A percentile compares a stretch with the other conserved stretches of the same genome.
These are phyloP conservation scores for Aphodius sticticus DNA, from an alignment of 2,888 invertebrate species.

Conservation along the genomic window DNA sequence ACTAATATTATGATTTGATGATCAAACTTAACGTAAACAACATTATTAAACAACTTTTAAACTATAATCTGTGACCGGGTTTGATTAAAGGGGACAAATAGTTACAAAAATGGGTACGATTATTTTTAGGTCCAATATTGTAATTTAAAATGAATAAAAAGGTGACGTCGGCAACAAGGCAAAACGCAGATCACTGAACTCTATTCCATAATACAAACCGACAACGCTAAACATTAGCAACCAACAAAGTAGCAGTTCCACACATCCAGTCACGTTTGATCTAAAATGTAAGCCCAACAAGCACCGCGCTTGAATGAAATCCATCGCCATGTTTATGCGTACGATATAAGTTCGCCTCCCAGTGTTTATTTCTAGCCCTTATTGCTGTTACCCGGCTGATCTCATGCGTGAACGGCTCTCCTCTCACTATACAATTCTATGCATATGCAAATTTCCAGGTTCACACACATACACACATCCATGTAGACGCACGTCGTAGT, in stretches of 20 bases:
- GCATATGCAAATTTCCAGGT: constrained; percentile 45
- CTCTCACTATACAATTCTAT: constrained; percentile 32
- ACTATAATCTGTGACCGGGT: no score
- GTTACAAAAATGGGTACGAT: no score
- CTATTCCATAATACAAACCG: not conserved
- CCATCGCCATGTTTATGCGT: not conserved
- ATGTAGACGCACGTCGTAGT: constrained; percentile 35
- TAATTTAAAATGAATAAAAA: not conserved
- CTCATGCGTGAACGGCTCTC: constrained; percentile 43
- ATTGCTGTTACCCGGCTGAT: constrained; percentile 4
- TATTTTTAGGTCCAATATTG: no score
- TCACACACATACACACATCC: not conserved
- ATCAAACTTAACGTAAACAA: not conserved
- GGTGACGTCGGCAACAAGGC: not conserved
- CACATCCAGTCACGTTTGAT: not conserved
- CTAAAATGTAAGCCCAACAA: not conserved
- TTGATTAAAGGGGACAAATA: no score
- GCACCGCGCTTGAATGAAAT: not conserved
- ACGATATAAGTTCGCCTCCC: not conserved
- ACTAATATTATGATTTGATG: no score
- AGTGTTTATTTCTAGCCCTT: not conserved
- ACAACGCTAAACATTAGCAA: not conserved
- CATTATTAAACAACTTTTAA: not conserved
- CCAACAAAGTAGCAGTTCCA: constrained; percentile 1
- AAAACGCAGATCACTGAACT: not conserved